Conservation (phyloP, 2,797 vertebrate species). For the Caiman crocodilus region DNA sequence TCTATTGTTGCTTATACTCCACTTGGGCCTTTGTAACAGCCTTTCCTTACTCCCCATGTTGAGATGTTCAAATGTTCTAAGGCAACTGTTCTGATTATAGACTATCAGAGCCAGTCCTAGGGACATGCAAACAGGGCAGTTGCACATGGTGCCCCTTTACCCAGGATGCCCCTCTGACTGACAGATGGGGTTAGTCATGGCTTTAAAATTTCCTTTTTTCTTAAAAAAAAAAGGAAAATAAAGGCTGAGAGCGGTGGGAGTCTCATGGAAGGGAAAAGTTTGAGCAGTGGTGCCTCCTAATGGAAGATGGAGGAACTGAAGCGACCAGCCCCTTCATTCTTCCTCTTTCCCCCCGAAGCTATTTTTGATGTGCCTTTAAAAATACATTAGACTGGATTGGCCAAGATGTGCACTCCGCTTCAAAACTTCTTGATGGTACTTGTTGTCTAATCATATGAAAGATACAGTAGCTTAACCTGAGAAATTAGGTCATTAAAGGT, state of each 20-base stretch:
- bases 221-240: not conserved
- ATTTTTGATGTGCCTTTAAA: not conserved
- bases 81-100: not conserved
- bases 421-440: not conserved
- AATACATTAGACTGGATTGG: not conserved
- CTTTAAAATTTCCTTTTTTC: not conserved
- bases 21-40: not conserved
- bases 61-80: not conserved
- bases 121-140: not conserved
- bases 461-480: conserved; percentile 27
- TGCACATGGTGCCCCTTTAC: not conserved
- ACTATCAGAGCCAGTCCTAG: not conserved
- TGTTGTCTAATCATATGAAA: not conserved
- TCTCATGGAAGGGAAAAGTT: not conserved
- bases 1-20: not conserved
- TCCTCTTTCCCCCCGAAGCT: not conserved
- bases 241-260: not conserved
- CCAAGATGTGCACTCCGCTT: not conserved
- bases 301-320: not conserved
- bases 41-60: not conserved
- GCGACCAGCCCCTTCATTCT: not conserved
- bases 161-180: not conserved
- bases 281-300: not conserved
- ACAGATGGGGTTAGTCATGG: not conserved
- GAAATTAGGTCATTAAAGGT: conserved; percentile 33